These are phyloP conservation scores for Drosophila malerkotliana DNA, from an alignment of 1,140 invertebrate species.

Conservation along the genomic window DNA sequence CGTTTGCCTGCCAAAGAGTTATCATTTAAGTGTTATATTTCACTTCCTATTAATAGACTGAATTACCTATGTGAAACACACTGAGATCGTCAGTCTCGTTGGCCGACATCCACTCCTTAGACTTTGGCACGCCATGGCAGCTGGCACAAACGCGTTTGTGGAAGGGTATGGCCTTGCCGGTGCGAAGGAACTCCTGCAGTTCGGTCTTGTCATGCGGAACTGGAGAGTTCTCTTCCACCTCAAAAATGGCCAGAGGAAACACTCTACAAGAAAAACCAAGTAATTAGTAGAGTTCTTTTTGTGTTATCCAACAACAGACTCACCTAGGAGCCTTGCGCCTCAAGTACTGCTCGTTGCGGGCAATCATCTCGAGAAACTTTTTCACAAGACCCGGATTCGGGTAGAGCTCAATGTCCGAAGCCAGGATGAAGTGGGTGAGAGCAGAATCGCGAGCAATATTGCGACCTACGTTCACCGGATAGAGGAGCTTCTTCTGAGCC, in stretches of 20 bases:
- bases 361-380: constrained; percentile 93
- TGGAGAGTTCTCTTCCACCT: constrained; percentile 74
- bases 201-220: constrained; percentile 91
- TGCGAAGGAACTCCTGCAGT: constrained; percentile 90
- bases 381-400: constrained; percentile 91
- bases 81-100: constrained; percentile 88
- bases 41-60: neutral
- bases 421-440: constrained; percentile 92
- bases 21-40: neutral
- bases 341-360: constrained; percentile 88
- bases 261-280: constrained; percentile 53
- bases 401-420: constrained; percentile 95
- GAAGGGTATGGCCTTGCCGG: constrained; percentile 93
- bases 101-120: constrained; percentile 91
- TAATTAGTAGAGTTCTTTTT: neutral
- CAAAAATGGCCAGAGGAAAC: constrained; percentile 81
- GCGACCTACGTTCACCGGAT: constrained; percentile 94
- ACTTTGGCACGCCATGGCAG: constrained; percentile 94
- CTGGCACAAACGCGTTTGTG: constrained; percentile 95
- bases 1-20: constrained; percentile 87
- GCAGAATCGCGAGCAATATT: constrained; percentile 93
- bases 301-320: neutral
- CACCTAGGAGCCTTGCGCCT: constrained; percentile 81
- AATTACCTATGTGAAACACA: constrained; percentile 92
- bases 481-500: constrained; percentile 90